Evolutionary conservation across 2,888 invertebrate genomes (phyloP).

Genomic region (Sturmia bella): DNA sequence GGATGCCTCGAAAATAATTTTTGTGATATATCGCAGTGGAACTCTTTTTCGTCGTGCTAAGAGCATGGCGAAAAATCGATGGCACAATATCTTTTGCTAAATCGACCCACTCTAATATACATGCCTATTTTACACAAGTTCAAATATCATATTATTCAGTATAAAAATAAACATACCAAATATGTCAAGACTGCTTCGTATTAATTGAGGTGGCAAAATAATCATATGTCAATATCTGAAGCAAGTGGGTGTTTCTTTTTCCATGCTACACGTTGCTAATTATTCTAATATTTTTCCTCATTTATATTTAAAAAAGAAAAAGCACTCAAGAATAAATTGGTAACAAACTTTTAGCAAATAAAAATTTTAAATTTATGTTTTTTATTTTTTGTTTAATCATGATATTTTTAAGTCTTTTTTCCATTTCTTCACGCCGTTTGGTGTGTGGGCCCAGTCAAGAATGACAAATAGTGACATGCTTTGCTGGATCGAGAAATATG

Average conservation of each 20-base stretch:
- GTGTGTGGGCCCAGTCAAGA: conserved; percentile 67
- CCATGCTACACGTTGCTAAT: conserved; percentile 24
- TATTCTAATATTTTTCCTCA: conserved; percentile 11
- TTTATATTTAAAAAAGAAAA: conserved; percentile 1
- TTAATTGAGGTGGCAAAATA: not conserved
- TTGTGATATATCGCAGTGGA: no score
- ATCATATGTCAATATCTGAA: not conserved
- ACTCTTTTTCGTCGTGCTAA: no score
- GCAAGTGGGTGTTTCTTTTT: conserved; percentile 24
- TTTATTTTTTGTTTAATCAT: conserved; percentile 8
- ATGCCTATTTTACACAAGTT: no score
- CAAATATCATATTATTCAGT: no score
- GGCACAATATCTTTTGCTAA: no score
- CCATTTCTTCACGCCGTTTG: conserved; percentile 25
- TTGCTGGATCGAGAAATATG: conserved; percentile 44
- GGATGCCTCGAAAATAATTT: no score
- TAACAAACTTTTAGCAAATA: conserved; percentile 30
- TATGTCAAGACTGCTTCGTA: no score
- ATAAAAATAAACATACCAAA: no score
- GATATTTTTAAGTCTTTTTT: not conserved
- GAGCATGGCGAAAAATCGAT: no score
- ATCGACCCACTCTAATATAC: no score
- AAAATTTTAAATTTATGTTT: conserved; percentile 30
- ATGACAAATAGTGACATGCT: conserved; percentile 63
- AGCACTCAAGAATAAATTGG: conserved; percentile 21